Evolutionary conservation across 2,113 vertebrate genomes (phyloP).

Genomic region (Anoplopoma fimbria): DNA sequence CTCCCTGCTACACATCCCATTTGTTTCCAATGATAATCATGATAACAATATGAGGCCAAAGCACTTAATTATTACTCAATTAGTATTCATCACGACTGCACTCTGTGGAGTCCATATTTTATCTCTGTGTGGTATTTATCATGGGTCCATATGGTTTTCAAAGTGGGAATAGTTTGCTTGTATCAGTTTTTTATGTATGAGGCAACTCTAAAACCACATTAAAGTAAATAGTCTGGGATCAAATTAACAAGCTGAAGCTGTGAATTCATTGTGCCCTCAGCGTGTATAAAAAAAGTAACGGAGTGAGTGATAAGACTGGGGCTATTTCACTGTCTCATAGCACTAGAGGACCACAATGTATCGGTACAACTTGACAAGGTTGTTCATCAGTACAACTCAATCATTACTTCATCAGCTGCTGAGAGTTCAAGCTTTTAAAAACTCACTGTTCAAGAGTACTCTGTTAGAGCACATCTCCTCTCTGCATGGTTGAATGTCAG

Average conservation of each 20-base stretch:
- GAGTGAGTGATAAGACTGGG: slow-evolving; percentile 22
- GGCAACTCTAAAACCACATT: slow-evolving; percentile 2
- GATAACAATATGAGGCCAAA: slow-evolving; percentile 36
- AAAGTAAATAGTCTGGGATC: slow-evolving; percentile 1
- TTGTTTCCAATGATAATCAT: slow-evolving; percentile 34
- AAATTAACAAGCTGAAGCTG: slow-evolving; percentile 35
- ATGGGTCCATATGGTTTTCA: not conserved
- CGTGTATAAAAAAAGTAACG: not conserved
- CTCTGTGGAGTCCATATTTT: slow-evolving; percentile 20
- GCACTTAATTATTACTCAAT: slow-evolving; percentile 41
- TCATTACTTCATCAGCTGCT: slow-evolving; percentile 39
- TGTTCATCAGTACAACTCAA: slow-evolving; percentile 42
- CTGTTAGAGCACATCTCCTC: slow-evolving; percentile 23
- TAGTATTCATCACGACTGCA: slow-evolving; percentile 19
- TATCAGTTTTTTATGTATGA: not conserved
- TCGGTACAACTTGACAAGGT: slow-evolving; percentile 37
- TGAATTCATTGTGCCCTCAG: slow-evolving; percentile 6
- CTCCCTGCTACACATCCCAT: slow-evolving; percentile 14
- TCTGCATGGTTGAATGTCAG: slow-evolving; percentile 51
- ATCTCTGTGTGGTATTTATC: slow-evolving; percentile 34
- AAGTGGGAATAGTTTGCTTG: not conserved
- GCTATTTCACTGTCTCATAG: slow-evolving; percentile 19
- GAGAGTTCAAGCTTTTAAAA: slow-evolving; percentile 51
- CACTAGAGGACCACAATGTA: slow-evolving; percentile 37
- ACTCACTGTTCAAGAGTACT: slow-evolving; percentile 38